Evolutionary conservation across 2,113 vertebrate species (phyloP).

Genomic region (Helogale parvula): DNA sequence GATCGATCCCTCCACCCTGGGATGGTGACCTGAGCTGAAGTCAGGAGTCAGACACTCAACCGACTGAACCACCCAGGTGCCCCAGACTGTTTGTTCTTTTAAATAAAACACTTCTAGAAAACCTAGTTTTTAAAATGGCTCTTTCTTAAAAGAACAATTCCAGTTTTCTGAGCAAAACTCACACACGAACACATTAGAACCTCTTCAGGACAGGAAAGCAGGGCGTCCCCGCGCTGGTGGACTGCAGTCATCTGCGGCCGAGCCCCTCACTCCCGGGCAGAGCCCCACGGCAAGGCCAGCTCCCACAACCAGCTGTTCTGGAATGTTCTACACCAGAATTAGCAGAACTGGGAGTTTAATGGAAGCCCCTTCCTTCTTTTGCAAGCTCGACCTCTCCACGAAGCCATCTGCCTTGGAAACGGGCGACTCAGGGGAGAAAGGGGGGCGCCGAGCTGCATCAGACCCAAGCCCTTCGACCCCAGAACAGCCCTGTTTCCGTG

Average conservation of each 20-base stretch:
- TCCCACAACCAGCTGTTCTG: accelerated
- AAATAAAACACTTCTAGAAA: neutral
- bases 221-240: neutral
- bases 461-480: too few relatives aligned
- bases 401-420: accelerated
- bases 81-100: too few relatives aligned
- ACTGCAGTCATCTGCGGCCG: accelerated
- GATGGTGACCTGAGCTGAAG: too few relatives aligned
- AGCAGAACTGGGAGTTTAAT: neutral
- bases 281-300: neutral
- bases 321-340: neutral
- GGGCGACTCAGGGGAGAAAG: neutral
- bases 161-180: neutral
- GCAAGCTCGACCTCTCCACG: neutral
- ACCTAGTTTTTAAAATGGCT: neutral
- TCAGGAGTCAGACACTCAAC: too few relatives aligned
- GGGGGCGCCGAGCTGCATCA: accelerated
- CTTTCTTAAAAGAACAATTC: neutral
- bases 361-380: neutral
- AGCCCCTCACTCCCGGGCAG: neutral
- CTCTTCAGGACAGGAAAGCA: neutral
- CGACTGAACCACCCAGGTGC: too few relatives aligned
- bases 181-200: neutral
- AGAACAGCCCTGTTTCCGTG: accelerated
- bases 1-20: too few relatives aligned